Evolutionary conservation across 2,797 vertebrate species (phyloP).

Genomic region (Manis javanica): DNA sequence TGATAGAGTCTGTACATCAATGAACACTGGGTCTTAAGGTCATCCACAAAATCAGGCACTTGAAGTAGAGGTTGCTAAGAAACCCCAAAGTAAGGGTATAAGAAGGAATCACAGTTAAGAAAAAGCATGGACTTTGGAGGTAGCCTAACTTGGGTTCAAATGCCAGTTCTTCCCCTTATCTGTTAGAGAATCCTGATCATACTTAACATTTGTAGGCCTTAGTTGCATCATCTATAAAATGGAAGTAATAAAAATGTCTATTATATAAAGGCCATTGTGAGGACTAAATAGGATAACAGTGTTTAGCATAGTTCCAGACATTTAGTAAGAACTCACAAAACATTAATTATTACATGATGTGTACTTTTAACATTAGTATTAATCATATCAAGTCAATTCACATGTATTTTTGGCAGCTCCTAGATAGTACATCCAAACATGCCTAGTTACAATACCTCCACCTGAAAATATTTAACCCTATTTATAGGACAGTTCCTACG

Average conservation of each 20-base stretch:
- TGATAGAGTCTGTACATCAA: neutral
- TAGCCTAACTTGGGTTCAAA: neutral
- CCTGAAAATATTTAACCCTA: neutral
- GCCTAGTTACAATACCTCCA: neutral
- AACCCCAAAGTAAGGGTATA: neutral
- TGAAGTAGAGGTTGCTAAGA: neutral
- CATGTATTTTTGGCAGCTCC: neutral
- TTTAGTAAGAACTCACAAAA: slow-evolving; percentile 7
- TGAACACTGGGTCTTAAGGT: neutral
- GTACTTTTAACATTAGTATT: neutral
- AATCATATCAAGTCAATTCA: slow-evolving; percentile 28
- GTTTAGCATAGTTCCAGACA: neutral
- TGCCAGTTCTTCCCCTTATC: neutral
- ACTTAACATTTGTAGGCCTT: neutral
- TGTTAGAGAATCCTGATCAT: neutral
- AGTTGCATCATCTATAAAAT: neutral
- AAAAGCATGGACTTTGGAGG: neutral
- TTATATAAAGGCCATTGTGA: neutral
- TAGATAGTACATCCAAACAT: neutral
- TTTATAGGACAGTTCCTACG: neutral
- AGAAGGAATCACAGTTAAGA: neutral
- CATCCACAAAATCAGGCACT: neutral
- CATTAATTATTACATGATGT: neutral
- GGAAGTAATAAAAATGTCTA: slow-evolving; percentile 1
- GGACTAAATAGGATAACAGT: neutral